Evolutionary conservation across 2,797 vertebrate species (phyloP).

Genomic region (Muraenolepis orangiensis): DNA sequence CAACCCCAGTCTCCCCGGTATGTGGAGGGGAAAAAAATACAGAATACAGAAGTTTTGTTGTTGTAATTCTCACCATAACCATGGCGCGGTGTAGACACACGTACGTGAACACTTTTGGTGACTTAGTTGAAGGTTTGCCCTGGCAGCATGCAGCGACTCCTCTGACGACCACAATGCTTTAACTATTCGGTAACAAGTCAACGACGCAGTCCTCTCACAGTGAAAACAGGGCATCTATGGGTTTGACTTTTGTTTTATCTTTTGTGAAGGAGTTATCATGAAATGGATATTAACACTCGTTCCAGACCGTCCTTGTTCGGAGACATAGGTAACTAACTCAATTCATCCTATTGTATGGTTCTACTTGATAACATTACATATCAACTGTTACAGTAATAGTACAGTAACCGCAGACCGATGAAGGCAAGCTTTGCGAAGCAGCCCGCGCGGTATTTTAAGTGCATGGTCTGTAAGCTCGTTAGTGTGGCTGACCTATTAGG

Average conservation of each 20-base stretch:
- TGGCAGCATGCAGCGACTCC: not conserved
- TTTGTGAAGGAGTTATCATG: constrained; percentile 37
- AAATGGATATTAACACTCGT: constrained; percentile 69
- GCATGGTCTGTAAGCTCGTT: constrained; percentile 38
- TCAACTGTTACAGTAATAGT: not conserved
- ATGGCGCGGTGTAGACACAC: not conserved
- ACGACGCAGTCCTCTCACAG: not conserved
- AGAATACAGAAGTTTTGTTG: too few relatives aligned
- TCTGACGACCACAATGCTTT: too few relatives aligned
- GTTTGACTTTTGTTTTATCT: not conserved
- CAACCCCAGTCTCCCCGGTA: too few relatives aligned
- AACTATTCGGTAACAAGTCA: not conserved
- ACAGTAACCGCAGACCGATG: not conserved
- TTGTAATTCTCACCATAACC: not conserved
- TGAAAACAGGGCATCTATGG: not conserved
- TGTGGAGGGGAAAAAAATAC: too few relatives aligned
- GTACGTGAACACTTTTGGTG: not conserved
- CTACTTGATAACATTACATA: not conserved
- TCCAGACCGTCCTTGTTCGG: constrained; percentile 74
- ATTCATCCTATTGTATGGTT: not conserved
- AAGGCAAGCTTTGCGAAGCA: constrained; percentile 7
- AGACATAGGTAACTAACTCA: constrained; percentile 72
- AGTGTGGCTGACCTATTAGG: constrained; percentile 7
- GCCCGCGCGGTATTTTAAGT: constrained; percentile 5
- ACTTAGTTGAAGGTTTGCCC: not conserved